A percentile compares a stretch with the other conserved stretches of the same genome.
Conservation (phyloP, 2,113 vertebrate species). For the Gallinago jamesoni region DNA sequence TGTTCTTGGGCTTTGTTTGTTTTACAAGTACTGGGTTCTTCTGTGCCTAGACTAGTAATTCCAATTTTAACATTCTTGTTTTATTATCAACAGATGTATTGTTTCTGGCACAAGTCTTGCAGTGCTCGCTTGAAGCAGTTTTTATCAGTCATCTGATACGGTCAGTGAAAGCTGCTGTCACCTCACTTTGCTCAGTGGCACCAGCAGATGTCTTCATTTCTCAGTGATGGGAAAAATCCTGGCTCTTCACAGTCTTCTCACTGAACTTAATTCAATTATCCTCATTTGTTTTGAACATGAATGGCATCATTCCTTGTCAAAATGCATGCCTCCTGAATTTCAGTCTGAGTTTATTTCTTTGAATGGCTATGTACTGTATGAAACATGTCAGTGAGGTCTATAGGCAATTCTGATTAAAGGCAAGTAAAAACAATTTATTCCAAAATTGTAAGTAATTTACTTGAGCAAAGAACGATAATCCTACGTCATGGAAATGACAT, state of each 20-base stretch:
- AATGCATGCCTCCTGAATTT: not conserved
- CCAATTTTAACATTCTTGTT: not conserved
- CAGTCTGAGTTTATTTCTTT: not conserved
- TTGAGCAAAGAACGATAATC: not conserved
- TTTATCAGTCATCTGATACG: not conserved
- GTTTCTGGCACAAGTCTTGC: not conserved
- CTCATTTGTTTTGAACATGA: not conserved
- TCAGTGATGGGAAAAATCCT: not conserved
- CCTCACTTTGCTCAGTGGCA: not conserved
- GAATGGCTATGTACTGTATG: not conserved
- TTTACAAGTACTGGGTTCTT: not conserved
- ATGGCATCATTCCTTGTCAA: not conserved
- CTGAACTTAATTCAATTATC: not conserved
- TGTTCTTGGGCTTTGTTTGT: not conserved
- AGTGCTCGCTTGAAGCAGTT: not conserved
- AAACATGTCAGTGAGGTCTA: not conserved
- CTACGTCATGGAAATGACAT: not conserved
- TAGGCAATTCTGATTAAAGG: not conserved
- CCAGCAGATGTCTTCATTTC: not conserved
- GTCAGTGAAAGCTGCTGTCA: not conserved
- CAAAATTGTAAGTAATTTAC: slow-evolving; percentile 13
- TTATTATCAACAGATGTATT: not conserved
- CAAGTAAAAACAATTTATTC: not conserved
- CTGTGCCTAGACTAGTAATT: not conserved
- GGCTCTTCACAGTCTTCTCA: not conserved